Conservation (phyloP, 2,797 vertebrate genomes). For the Lagocephalus sceleratus region DNA sequence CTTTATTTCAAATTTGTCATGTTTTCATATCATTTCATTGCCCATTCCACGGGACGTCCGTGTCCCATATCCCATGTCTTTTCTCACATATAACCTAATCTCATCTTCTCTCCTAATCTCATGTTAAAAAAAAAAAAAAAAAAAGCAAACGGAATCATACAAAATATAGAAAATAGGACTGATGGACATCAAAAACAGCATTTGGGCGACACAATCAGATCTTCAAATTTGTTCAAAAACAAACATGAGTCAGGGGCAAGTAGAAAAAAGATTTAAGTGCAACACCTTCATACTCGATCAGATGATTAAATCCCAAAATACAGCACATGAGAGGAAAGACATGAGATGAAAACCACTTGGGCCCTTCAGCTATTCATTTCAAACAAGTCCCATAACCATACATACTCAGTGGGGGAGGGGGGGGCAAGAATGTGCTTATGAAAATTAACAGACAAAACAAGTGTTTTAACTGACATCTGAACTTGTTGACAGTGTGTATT, state of each 20-base stretch:
- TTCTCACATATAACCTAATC: slow-evolving; percentile 54
- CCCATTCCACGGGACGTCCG: slow-evolving; percentile 36
- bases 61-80: slow-evolving; percentile 43
- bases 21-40: slow-evolving; percentile 42
- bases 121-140: slow-evolving; percentile 35
- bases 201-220: slow-evolving; percentile 49
- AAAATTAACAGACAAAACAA: slow-evolving; percentile 17
- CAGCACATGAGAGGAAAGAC: slow-evolving; percentile 54
- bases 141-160: slow-evolving; percentile 32
- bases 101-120: slow-evolving; percentile 62
- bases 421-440: slow-evolving; percentile 29
- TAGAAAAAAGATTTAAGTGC: slow-evolving; percentile 46
- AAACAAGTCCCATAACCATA: slow-evolving; percentile 37
- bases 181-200: slow-evolving; percentile 30
- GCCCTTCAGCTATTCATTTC: slow-evolving; percentile 25
- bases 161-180: slow-evolving; percentile 52
- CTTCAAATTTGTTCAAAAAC: slow-evolving; percentile 45
- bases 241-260: slow-evolving; percentile 33
- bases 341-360: slow-evolving; percentile 40
- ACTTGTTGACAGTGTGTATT: slow-evolving; percentile 15
- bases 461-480: slow-evolving; percentile 22
- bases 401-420: slow-evolving; percentile 5
- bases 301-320: slow-evolving; percentile 23
- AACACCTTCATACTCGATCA: slow-evolving; percentile 26
- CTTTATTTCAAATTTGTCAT: slow-evolving; percentile 70